A percentile compares a stretch with the other conserved stretches of the same genome.
Evolutionary conservation across 1,140 invertebrate species (phyloP).

Genomic region (Melipona quadrifasciata): DNA sequence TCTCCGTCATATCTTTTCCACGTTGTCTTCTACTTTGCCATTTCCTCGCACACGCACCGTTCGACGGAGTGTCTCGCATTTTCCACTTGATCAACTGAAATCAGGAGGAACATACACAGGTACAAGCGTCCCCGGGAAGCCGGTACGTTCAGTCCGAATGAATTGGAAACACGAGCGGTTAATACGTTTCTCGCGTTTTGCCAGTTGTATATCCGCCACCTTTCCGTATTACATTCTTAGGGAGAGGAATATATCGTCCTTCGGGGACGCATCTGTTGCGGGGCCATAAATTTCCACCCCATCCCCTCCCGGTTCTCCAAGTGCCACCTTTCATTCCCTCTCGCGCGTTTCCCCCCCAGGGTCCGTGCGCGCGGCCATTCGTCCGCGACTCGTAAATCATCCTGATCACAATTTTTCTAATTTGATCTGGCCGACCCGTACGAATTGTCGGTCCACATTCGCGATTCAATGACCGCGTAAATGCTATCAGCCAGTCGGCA

Average conservation of each 20-base stretch:
- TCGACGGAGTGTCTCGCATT: background rate
- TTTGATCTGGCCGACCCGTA: slow-evolving; percentile 27
- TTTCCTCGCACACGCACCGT: background rate
- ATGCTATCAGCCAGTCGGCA: slow-evolving; percentile 13
- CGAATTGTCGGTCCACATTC: slow-evolving; percentile 42
- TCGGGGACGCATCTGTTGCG: slow-evolving; percentile 64
- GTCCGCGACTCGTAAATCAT: slow-evolving; percentile 56
- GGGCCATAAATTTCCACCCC: slow-evolving; percentile 57
- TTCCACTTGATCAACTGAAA: background rate
- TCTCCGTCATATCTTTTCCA: background rate
- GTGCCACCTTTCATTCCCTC: slow-evolving; percentile 38
- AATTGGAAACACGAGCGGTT: slow-evolving; percentile 38
- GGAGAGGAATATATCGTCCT: slow-evolving; percentile 55
- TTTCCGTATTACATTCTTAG: slow-evolving; percentile 53
- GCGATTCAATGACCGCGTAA: slow-evolving; percentile 33
- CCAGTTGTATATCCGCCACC: slow-evolving; percentile 18
- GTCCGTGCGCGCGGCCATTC: slow-evolving; percentile 19
- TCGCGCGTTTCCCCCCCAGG: slow-evolving; percentile 19
- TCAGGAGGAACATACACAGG: too few species aligned
- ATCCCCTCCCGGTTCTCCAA: slow-evolving; percentile 14
- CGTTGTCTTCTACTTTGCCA: background rate
- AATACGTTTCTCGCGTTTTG: slow-evolving; percentile 30
- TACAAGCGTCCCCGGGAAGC: too few species aligned
- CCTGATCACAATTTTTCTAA: slow-evolving; percentile 57
- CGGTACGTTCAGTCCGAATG: background rate